Conservation (phyloP, 2,888 invertebrate genomes). For the Cerceris ruficornis region DNA sequence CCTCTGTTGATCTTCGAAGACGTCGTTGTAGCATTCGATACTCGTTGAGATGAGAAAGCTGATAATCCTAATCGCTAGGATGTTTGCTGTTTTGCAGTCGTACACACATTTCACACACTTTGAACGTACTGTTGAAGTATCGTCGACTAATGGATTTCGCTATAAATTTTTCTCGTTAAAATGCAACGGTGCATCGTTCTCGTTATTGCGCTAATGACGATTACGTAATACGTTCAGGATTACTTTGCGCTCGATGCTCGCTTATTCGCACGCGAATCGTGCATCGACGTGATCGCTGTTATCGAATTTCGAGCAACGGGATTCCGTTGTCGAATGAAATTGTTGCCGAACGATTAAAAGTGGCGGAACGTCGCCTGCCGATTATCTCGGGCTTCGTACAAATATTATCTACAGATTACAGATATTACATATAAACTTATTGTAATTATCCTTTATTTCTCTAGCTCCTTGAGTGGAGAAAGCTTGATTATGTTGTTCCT, state of each 20-base stretch:
- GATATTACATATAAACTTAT: not conserved
- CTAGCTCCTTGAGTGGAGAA: conserved; percentile 7
- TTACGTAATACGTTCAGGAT: not conserved
- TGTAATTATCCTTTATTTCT: conserved; percentile 21
- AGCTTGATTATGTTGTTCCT: conserved; percentile 37
- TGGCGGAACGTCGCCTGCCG: not conserved
- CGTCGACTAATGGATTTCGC: not conserved
- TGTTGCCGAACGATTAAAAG: not conserved
- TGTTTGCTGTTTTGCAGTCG: not conserved
- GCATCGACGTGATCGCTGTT: not conserved
- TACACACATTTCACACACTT: not conserved
- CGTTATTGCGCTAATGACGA: conserved; percentile 12
- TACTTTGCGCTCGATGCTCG: not conserved
- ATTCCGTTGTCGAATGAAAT: too few species aligned
- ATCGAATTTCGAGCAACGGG: conserved; percentile 1
- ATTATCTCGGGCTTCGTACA: not conserved
- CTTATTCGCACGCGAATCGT: not conserved
- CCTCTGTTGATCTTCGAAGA: too few species aligned
- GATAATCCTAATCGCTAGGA: not conserved
- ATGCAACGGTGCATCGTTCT: not conserved
- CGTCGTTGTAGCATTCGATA: too few species aligned
- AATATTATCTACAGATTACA: not conserved
- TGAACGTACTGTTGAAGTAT: not conserved
- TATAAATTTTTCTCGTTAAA: conserved; percentile 17
- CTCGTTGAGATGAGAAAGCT: not conserved